These are phyloP conservation scores for Tyrophagus putrescentiae DNA, from an alignment of 1,140 invertebrate species.

Conservation along the genomic window DNA sequence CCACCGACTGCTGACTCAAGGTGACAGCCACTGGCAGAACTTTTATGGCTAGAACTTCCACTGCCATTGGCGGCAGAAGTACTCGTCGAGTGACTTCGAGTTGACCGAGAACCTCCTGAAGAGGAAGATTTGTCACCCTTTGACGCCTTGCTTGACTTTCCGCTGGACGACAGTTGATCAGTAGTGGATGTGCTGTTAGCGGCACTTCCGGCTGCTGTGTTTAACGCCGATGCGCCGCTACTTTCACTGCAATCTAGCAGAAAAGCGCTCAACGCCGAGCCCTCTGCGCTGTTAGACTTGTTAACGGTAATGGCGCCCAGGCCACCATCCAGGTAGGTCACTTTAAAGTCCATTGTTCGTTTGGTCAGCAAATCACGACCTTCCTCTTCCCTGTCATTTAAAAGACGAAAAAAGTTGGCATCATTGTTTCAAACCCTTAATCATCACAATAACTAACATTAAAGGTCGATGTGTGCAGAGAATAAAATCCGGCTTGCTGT, in stretches of 20 bases:
- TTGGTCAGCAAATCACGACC: constrained; percentile 86
- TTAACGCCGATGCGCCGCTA: neutral
- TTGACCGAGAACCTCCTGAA: neutral
- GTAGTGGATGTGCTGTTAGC: neutral
- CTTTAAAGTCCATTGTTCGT: constrained; percentile 96
- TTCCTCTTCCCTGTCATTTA: constrained; percentile 76
- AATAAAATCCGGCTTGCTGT: constrained; percentile 96
- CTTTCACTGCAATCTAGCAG: neutral
- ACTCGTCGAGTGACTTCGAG: neutral
- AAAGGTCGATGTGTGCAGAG: constrained; percentile 92
- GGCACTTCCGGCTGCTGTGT: neutral
- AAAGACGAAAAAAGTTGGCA: constrained; percentile 17
- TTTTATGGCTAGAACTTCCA: neutral
- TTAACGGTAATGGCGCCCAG: constrained; percentile 45
- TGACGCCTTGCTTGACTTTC: neutral
- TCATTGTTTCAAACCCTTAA: neutral
- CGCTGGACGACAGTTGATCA: neutral
- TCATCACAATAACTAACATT: constrained; percentile 49
- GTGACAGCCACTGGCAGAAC: neutral
- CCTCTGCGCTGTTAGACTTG: neutral
- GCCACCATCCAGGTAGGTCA: constrained; percentile 84
- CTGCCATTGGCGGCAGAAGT: neutral
- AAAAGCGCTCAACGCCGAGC: too few relatives aligned
- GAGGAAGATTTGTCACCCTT: neutral
- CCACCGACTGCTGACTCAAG: neutral